Base-by-base conservation (phyloP, 2,113 vertebrate genomes). In the Andinoacara biseriatus region DNA sequence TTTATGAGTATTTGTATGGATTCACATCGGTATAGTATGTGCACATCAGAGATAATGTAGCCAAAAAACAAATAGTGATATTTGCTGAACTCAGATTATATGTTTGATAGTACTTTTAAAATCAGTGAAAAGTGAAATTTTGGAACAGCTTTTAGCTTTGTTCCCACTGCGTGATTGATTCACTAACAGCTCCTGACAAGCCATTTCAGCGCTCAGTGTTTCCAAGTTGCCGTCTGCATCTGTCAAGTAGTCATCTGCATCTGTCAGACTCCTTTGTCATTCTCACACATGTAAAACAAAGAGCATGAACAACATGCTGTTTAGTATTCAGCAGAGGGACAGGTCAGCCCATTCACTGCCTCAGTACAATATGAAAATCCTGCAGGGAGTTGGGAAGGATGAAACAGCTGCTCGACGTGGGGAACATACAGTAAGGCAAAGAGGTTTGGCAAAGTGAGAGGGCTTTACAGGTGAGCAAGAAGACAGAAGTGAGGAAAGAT, bases 291-390 rank as follows among this genome's bases (percentile, higher is more conserved):
- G n/a, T 80, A 78, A 87, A 46, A 82, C 63, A 63, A 69, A 83
- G 74, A 59, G 78, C 24, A 63, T 57, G 11, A 76, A 22, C 63
- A 62, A 57, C 57, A 60, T 63, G 15, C 31, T 35, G 54, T 77
- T 90, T 84, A 46, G 63, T 80, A 78, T 86, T 80, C 83, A 87
- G 61, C 20, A 26, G 57, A 81, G 33, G 59, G 65, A 67, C 62
- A 56, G 38, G 76, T 33, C 33, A 76, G 61, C 35, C 54, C 63
- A 56, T 80, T 54, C 76, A 61, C 33, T 2, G 43, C 35, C 29
- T 57, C 69, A 17, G 49, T 74, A 57, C 26, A 43, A 18, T 65
- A 80, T 83, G 20, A 54, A 77, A 52, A 74, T 10, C 29, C 78
- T 83, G 58, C 74, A 74, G 72, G 29, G 58, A 67, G 63, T 67